Evolutionary conservation across 2,888 invertebrate genomes (phyloP).

Genomic region (Laspeyria flexula): DNA sequence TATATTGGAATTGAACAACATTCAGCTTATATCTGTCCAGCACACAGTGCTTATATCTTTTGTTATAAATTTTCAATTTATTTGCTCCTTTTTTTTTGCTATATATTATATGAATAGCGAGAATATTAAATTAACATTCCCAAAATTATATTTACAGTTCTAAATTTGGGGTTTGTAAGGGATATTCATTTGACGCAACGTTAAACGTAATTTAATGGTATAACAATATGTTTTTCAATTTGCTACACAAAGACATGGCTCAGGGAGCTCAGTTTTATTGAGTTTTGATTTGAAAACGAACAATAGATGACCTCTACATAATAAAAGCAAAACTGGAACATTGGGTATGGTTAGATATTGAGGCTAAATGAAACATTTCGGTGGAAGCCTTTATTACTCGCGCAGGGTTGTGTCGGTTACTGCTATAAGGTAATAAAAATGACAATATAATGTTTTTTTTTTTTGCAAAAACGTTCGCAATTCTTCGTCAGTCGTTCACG

Average conservation of each 20-base stretch:
- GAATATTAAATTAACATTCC: constrained; percentile 3
- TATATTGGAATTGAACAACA: too few relatives aligned
- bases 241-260: constrained; percentile 46
- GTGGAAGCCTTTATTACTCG: constrained; percentile 40
- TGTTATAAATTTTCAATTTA: neutral
- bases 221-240: constrained; percentile 50
- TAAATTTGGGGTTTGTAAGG: constrained; percentile 10
- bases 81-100: neutral
- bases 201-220: constrained; percentile 31
- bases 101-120: neutral
- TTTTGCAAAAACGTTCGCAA: constrained; percentile 31
- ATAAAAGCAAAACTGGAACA: constrained; percentile 47
- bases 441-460: constrained; percentile 43
- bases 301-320: constrained; percentile 47
- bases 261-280: constrained; percentile 40
- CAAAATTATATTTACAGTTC: constrained; percentile 5
- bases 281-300: constrained; percentile 54
- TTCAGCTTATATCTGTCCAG: too few relatives aligned
- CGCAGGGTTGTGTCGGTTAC: constrained; percentile 34
- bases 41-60: neutral
- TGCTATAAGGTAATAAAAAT: constrained; percentile 44
- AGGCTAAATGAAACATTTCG: constrained; percentile 51
- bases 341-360: constrained; percentile 43
- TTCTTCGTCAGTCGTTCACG: constrained; percentile 12
- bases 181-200: constrained; percentile 19